Conservation (phyloP, 92 coral and sea anemone genomes). For the Bergia puertoricense region DNA sequence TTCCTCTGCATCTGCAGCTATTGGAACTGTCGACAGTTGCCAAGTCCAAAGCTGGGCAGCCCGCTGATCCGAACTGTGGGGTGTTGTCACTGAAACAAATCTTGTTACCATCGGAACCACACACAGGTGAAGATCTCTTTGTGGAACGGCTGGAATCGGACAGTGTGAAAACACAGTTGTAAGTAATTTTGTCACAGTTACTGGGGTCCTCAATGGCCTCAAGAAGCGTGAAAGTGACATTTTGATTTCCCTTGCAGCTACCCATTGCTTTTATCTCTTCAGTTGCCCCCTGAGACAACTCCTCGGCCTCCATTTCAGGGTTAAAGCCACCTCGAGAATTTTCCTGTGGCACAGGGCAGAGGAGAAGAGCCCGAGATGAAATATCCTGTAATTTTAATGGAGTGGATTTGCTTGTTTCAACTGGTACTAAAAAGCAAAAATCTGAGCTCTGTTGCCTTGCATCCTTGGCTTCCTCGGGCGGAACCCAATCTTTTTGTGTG, state of each 20-base stretch:
- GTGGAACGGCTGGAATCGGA: background rate
- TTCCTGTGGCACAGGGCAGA: background rate
- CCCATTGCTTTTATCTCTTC: background rate
- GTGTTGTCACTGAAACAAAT: background rate
- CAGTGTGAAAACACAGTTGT: background rate
- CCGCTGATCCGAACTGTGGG: constrained; percentile 19
- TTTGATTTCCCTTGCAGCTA: background rate
- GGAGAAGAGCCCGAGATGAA: background rate
- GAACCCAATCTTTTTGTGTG: background rate
- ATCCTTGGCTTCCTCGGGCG: background rate
- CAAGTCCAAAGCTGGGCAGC: background rate
- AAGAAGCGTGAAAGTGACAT: background rate
- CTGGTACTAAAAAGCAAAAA: background rate
- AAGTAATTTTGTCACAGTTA: background rate
- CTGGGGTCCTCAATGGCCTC: background rate
- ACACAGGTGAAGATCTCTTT: background rate
- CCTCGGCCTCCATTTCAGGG: background rate
- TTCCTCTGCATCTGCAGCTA: background rate
- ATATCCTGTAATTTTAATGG: background rate
- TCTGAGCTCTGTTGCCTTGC: background rate
- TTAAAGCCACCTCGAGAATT: background rate
- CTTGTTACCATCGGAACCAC: background rate
- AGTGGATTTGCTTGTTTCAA: background rate
- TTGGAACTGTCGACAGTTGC: background rate
- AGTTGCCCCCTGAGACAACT: background rate